Evolutionary conservation across 2,797 vertebrate species (phyloP).

Genomic region (Meriones psammophilus): DNA sequence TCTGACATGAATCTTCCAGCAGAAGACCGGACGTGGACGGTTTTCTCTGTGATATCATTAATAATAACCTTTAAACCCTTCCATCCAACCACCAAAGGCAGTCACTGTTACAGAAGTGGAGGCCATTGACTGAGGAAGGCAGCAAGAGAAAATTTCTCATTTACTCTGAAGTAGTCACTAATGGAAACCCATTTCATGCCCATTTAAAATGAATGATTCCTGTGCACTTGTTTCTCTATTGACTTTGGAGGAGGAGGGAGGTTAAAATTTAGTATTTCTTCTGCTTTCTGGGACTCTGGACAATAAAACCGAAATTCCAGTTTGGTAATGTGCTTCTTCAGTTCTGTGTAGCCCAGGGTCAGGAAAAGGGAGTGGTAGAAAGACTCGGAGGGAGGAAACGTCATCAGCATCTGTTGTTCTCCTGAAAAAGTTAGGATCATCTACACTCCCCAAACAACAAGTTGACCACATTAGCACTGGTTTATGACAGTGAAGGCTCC

Average conservation of each 20-base stretch:
- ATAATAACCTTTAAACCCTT: constrained; percentile 77
- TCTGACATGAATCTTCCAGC: constrained; percentile 70
- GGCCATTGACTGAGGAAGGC: background rate
- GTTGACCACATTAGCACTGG: background rate
- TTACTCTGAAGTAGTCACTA: constrained; percentile 63
- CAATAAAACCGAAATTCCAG: background rate
- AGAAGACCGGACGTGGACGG: constrained; percentile 65
- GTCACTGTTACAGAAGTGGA: constrained; percentile 80
- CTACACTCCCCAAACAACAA: background rate
- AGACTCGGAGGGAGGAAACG: background rate
- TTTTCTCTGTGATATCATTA: constrained; percentile 50
- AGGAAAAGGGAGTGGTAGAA: background rate
- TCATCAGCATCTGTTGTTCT: background rate
- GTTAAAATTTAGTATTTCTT: constrained; percentile 62
- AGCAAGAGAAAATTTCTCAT: constrained; percentile 76
- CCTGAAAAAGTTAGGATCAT: background rate
- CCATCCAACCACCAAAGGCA: constrained; percentile 76
- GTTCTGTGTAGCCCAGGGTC: background rate
- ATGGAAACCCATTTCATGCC: constrained; percentile 75
- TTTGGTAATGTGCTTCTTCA: background rate
- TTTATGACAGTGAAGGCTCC: background rate
- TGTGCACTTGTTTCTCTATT: background rate
- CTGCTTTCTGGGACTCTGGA: constrained; percentile 45
- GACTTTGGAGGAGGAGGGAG: background rate
- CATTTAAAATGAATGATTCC: constrained; percentile 73